Conservation (phyloP, 2,113 vertebrate genomes). For the Clinocottus analis region DNA sequence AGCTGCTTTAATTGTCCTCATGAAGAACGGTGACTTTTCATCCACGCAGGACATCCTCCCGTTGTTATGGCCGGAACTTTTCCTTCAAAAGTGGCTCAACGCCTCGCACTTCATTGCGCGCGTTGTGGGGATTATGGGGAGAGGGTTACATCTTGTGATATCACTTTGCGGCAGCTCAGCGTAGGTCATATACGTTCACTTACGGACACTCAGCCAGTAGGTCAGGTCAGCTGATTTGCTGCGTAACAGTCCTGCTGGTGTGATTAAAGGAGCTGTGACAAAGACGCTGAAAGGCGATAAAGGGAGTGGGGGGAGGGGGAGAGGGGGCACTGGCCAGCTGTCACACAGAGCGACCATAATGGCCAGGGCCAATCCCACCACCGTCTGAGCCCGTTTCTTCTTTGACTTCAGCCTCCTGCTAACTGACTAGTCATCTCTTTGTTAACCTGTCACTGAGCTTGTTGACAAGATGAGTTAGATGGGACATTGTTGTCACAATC, state of each 20-base stretch:
- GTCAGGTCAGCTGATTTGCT: conserved; percentile 75
- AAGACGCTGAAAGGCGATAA: conserved; percentile 70
- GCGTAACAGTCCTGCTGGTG: conserved; percentile 69
- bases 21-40: neutral
- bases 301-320: too few relatives aligned
- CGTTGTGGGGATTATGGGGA: neutral
- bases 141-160: neutral
- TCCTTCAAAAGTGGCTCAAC: neutral
- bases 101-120: neutral
- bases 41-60: neutral
- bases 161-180: conserved; percentile 15
- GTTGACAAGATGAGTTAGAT: conserved; percentile 64
- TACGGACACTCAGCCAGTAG: conserved; percentile 40
- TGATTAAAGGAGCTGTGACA: conserved; percentile 76
- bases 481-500: conserved; percentile 50
- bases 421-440: conserved; percentile 75
- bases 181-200: conserved; percentile 24
- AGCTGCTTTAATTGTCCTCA: neutral
- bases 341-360: conserved; percentile 73
- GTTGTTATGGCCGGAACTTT: neutral
- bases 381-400: conserved; percentile 62
- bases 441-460: conserved; percentile 73
- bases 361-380: conserved; percentile 65
- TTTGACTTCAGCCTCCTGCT: conserved; percentile 72
- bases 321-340: conserved; percentile 74